Conservation (phyloP, 2,888 invertebrate genomes). For the Drosophila ustulata region DNA sequence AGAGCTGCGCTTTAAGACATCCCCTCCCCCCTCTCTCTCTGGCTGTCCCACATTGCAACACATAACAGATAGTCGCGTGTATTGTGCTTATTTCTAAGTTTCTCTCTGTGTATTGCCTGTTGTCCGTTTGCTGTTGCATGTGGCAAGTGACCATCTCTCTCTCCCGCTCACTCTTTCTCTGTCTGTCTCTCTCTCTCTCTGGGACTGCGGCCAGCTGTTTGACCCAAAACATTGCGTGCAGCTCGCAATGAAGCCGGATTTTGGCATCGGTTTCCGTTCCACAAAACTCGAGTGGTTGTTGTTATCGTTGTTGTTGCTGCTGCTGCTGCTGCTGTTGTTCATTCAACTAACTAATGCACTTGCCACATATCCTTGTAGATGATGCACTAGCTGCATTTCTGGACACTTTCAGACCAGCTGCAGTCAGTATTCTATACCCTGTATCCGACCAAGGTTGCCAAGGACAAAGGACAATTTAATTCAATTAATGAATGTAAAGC, state of each 20-base stretch:
- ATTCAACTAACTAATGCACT: conserved; percentile 48
- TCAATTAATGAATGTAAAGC: too few species aligned
- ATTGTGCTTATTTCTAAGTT: conserved; percentile 52
- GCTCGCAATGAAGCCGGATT: conserved; percentile 38
- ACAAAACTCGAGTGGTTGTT: conserved; percentile 2
- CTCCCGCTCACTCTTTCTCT: conserved; percentile 8
- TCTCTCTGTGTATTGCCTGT: conserved; percentile 23
- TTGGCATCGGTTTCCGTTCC: conserved; percentile 15
- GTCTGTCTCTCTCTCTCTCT: not conserved
- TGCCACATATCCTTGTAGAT: conserved; percentile 30
- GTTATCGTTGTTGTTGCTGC: not conserved
- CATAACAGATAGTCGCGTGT: conserved; percentile 66
- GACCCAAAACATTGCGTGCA: conserved; percentile 50
- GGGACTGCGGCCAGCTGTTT: conserved; percentile 43
- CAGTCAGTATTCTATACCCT: conserved; percentile 4
- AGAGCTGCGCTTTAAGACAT: conserved; percentile 40
- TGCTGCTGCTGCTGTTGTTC: conserved; percentile 11
- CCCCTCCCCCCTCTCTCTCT: not conserved
- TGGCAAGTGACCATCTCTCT: conserved; percentile 8
- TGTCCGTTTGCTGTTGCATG: conserved; percentile 13
- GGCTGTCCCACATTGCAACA: not conserved
- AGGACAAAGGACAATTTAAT: too few species aligned
- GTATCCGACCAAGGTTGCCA: not conserved
- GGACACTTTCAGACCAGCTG: conserved; percentile 3
- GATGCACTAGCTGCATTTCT: conserved; percentile 21